Base-by-base conservation (phyloP, 2,888 invertebrate species). In the Furcula furcula region DNA sequence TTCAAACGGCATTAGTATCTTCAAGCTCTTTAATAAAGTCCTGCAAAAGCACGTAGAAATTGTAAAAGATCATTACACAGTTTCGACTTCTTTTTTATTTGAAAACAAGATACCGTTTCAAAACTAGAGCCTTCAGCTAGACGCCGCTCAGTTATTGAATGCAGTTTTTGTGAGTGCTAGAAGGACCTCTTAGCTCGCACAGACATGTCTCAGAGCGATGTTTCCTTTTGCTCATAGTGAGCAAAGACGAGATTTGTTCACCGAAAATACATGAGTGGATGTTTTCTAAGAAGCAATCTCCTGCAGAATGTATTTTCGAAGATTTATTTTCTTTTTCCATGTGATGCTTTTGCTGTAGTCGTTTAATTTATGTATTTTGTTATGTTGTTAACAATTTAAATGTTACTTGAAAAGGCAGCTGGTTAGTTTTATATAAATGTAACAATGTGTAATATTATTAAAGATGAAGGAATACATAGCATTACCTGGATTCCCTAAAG, bases 61-160 rank as follows among this genome's bases (percentile, higher is more conserved):
- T n/a, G n/a, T n/a, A n/a, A n/a, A n/a, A n/a, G n/a, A n/a, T n/a
- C n/a, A n/a, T n/a, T n/a, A n/a, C n/a, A n/a, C 21, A 4, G 5
- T 10, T 7, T 52, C 55, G 50, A 55, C 57, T 59, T 56, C 68
- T 65, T 74, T 77, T 72, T 77, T 77, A 79, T 79, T 73, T 58
- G 53, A 68, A 77, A 80, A 78, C 69, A 76, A 78, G 79, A 80
- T 77, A 78, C 75, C 62, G 61, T 70, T 73, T 75, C 71, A 71
- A 64, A 76, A 72, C 68, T 58, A 45, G 51, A 49, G 58, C 46
- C 41, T 33, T 16, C 11, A 27, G 30, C 31, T 53, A 54, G 49
- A 43, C 48, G 45, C 12, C 50, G 52, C 48, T 53, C 58, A 46
- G 52, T 56, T 64, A 65, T 65, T 65, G 56, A 65, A 64, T 65